A percentile compares a stretch with the other conserved stretches of the same genome.
These are phyloP conservation scores for Drosophila suzukii DNA, from an alignment of 1,140 invertebrate species.

Conservation along the genomic window DNA sequence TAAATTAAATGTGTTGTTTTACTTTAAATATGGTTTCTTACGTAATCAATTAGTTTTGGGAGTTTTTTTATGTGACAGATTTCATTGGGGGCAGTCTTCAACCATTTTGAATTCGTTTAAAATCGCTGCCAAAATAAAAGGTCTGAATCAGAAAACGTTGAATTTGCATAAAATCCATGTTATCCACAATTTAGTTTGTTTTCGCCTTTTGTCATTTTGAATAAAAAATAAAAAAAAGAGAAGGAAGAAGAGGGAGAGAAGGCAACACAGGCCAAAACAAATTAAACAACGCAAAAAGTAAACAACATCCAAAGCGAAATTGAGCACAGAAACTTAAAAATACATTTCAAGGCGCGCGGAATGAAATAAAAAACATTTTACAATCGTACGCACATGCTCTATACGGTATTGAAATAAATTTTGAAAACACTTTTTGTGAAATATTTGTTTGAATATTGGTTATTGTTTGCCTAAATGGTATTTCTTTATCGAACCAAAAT, in stretches of 20 bases:
- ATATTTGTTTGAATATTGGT: slow-evolving; percentile 31
- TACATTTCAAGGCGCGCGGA: slow-evolving; percentile 74
- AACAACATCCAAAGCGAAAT: slow-evolving; percentile 70
- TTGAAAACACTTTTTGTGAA: slow-evolving; percentile 44
- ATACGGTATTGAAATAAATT: slow-evolving; percentile 29
- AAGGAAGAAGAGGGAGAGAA: slow-evolving; percentile 12
- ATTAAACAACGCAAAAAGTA: slow-evolving; percentile 80
- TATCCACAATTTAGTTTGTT: slow-evolving; percentile 49
- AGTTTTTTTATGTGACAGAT: slow-evolving; percentile 26
- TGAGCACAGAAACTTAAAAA: slow-evolving; percentile 80
- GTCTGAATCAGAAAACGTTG: slow-evolving; percentile 35
- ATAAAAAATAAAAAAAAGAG: slow-evolving; percentile 24
- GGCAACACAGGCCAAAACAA: slow-evolving; percentile 41
- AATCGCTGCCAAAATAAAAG: slow-evolving; percentile 33
- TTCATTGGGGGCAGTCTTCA: slow-evolving; percentile 7
- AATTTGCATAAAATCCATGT: slow-evolving; percentile 60
- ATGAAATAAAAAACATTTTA: slow-evolving; percentile 67
- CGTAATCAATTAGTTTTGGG: background rate
- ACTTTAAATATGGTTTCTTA: background rate
- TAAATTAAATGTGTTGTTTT: slow-evolving; percentile 3
- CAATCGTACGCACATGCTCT: slow-evolving; percentile 19
- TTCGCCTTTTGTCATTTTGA: slow-evolving; percentile 56
- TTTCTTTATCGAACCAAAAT: background rate
- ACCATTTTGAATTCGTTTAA: slow-evolving; percentile 50
- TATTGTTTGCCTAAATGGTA: slow-evolving; percentile 12